Base-by-base conservation (phyloP, 2,888 invertebrate genomes). In the Noctua pronuba region DNA sequence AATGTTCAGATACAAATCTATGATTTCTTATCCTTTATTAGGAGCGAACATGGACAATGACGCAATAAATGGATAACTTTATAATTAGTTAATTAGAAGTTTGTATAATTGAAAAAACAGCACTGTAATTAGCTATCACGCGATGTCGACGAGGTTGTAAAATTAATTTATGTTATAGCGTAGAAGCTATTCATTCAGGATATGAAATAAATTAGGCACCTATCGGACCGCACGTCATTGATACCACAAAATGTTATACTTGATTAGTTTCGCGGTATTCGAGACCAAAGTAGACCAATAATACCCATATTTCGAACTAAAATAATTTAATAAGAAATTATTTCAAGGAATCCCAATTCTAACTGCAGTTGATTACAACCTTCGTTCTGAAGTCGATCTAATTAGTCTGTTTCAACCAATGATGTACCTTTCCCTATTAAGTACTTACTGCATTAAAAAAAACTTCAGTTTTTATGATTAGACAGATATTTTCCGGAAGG, bases 181-280 rank as follows among this genome's bases (percentile, higher is more conserved):
- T 46, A 18, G 52, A 60, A 58, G 31, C 13, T 35, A 58, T 72
- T 79, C 52, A 66, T 71, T 74, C 64, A 49, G 75, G 58, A 73
- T 78, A 65, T 72, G 24, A 64, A 75, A 73, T 75, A 75, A 72
- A 69, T 35, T 46, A 60, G n/a, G n/a, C 62, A 41, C 24, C 7
- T 21, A 72, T n/a, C 28, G 21, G 18, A 49, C 46, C n/a, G 7
- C 62, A 44, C 58, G 71, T 68, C 24, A 73, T 75, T 58, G 64
- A 77, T 74, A 73, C 60, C 60, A 35, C 41, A 55, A 74, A 80
- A 72, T 58, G 60, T 71, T 68, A 68, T 52, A 71, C 46, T 64
- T 85, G 69, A 75, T 83, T 83, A 73, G 46, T 73, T 77, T 75
- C 73, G 77, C 46, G 67, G 83, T 86, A 80, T 85, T 79, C 21